Conservation (phyloP, 2,888 invertebrate species). For the Rhingia rostrata region DNA sequence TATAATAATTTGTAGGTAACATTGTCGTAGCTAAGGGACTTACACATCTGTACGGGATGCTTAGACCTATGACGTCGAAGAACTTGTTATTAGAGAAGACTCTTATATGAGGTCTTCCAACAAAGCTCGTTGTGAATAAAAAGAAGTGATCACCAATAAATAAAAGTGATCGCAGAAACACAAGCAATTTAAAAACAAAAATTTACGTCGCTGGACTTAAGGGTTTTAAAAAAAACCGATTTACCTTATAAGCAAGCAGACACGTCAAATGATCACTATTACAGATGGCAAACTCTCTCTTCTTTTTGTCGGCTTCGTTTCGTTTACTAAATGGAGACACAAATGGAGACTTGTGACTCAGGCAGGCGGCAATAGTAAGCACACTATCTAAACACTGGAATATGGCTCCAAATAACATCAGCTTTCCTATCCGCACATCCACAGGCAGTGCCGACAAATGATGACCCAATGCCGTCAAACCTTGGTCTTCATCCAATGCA, state of each 20-base stretch:
- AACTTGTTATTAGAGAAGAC: too few relatives aligned
- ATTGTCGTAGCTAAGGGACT: too few relatives aligned
- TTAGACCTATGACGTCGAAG: too few relatives aligned
- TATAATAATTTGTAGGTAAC: too few relatives aligned
- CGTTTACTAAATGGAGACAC: slow-evolving; percentile 89
- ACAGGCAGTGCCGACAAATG: slow-evolving; percentile 95
- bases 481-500: slow-evolving; percentile 89
- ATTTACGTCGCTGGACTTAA: too few relatives aligned
- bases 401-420: slow-evolving; percentile 95
- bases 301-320: slow-evolving; percentile 88
- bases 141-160: too few relatives aligned
- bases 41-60: too few relatives aligned
- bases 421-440: slow-evolving; percentile 95
- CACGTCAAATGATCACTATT: slow-evolving; percentile 96
- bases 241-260: slow-evolving; percentile 91
- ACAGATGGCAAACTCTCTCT: slow-evolving; percentile 89
- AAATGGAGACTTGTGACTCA: slow-evolving; percentile 92
- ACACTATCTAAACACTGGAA: slow-evolving; percentile 96
- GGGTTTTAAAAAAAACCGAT: too few relatives aligned
- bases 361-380: slow-evolving; percentile 93
- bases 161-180: too few relatives aligned
- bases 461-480: slow-evolving; percentile 92
- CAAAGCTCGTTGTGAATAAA: too few relatives aligned
- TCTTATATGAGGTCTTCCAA: too few relatives aligned
- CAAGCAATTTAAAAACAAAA: too few relatives aligned